These are phyloP conservation scores for Dinocampus coccinellae DNA, from an alignment of 2,888 invertebrate species.

Conservation along the genomic window DNA sequence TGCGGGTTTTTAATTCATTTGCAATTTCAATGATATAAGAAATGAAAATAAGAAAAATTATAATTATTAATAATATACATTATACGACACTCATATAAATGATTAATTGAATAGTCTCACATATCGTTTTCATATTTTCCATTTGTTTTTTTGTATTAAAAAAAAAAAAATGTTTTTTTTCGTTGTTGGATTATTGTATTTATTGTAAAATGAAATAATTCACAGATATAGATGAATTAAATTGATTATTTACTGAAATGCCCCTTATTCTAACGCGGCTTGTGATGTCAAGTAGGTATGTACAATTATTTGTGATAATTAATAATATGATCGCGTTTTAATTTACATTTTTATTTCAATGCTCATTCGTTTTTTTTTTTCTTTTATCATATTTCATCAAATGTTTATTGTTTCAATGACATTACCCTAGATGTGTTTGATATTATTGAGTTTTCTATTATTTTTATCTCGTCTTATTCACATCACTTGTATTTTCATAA, in stretches of 20 bases:
- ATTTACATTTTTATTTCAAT: not conserved
- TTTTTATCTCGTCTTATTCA: not conserved
- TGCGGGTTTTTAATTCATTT: slow-evolving; percentile 10
- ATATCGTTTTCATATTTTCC: slow-evolving; percentile 5
- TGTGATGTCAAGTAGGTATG: slow-evolving; percentile 70
- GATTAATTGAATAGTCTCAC: slow-evolving; percentile 20
- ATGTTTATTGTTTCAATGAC: not conserved
- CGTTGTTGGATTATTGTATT: not conserved
- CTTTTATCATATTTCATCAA: not conserved
- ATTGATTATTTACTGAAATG: slow-evolving; percentile 67
- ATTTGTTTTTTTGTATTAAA: not conserved
- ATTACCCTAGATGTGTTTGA: too few species aligned
- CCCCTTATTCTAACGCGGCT: slow-evolving; percentile 69
- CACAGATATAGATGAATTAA: not conserved
- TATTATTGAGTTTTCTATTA: too few species aligned
- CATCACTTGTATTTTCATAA: not conserved
- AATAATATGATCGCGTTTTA: not conserved
- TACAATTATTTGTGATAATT: slow-evolving; percentile 48
- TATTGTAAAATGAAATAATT: slow-evolving; percentile 4
- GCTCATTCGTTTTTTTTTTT: not conserved
- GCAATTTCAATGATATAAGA: not conserved
- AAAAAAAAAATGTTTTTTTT: too few species aligned
- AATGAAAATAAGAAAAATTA: not conserved
- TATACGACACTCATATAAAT: slow-evolving; percentile 33
- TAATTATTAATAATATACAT: slow-evolving; percentile 37